Evolutionary conservation across 1,140 invertebrate genomes (phyloP).

Genomic region (Tetragonula clypearis): DNA sequence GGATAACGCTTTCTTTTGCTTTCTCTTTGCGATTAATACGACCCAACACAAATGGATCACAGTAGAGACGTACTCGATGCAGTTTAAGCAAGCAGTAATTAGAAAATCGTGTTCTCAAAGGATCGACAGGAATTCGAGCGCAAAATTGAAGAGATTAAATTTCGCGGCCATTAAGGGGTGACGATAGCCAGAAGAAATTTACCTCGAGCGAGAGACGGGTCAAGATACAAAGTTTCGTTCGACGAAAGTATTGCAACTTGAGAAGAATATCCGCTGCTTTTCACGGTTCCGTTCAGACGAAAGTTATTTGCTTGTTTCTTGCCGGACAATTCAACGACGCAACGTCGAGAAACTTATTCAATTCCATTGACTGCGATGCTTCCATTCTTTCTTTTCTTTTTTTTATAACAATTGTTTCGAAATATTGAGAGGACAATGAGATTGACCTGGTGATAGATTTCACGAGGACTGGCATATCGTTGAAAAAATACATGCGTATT

Average conservation of each 20-base stretch:
- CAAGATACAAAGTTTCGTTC: background rate
- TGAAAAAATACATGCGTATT: too few species aligned
- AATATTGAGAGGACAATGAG: too few species aligned
- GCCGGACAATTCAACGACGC: background rate
- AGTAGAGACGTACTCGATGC: slow-evolving; percentile 3
- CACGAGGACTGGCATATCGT: too few species aligned
- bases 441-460: too few species aligned
- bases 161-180: background rate
- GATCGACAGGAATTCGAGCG: slow-evolving; percentile 8
- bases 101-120: slow-evolving; percentile 16
- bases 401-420: background rate
- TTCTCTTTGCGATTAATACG: background rate
- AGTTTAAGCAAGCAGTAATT: slow-evolving; percentile 15
- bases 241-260: slow-evolving; percentile 4
- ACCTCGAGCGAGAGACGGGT: background rate
- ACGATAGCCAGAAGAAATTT: slow-evolving; percentile 16
- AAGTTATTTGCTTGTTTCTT: slow-evolving; percentile 29
- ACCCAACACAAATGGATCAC: background rate
- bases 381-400: too few species aligned
- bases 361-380: background rate
- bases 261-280: slow-evolving; percentile 1
- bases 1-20: too few species aligned
- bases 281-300: background rate
- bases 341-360: slow-evolving; percentile 21
- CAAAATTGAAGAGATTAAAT: slow-evolving; percentile 35